These are phyloP conservation scores for Schizopygopsis malacanthus DNA, from an alignment of 2,797 vertebrate species.

Conservation along the genomic window DNA sequence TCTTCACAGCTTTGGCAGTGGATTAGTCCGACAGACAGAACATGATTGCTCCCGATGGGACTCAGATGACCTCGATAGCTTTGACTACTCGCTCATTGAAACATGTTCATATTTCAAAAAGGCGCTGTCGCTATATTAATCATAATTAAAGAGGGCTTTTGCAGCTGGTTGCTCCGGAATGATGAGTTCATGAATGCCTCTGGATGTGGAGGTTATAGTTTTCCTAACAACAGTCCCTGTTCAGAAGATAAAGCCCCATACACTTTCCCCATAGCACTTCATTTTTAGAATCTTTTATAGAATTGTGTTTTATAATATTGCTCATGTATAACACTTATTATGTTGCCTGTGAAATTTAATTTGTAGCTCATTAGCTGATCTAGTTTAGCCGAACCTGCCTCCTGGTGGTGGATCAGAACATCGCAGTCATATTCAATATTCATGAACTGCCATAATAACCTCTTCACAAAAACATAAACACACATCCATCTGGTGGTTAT, in stretches of 20 bases:
- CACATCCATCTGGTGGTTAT: too few relatives aligned
- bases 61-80: conserved; percentile 63
- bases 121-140: conserved; percentile 57
- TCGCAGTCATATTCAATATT: neutral
- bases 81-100: conserved; percentile 62
- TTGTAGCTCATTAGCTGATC: neutral
- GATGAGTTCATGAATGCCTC: conserved; percentile 1
- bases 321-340: neutral
- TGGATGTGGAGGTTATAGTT: neutral
- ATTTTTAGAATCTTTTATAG: neutral
- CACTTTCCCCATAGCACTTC: neutral
- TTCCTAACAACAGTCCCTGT: neutral
- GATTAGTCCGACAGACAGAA: conserved; percentile 77
- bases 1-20: conserved; percentile 76
- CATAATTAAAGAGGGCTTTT: conserved; percentile 53
- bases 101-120: conserved; percentile 60
- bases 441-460: too few relatives aligned
- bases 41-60: conserved; percentile 63
- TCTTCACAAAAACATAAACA: neutral
- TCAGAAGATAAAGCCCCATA: neutral
- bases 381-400: neutral
- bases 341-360: neutral
- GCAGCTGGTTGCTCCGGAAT: conserved; percentile 30
- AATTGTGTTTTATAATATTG: neutral
- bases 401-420: conserved; percentile 10